Evolutionary conservation across 2,888 invertebrate genomes (phyloP).

Genomic region (Limnephilus auricula): DNA sequence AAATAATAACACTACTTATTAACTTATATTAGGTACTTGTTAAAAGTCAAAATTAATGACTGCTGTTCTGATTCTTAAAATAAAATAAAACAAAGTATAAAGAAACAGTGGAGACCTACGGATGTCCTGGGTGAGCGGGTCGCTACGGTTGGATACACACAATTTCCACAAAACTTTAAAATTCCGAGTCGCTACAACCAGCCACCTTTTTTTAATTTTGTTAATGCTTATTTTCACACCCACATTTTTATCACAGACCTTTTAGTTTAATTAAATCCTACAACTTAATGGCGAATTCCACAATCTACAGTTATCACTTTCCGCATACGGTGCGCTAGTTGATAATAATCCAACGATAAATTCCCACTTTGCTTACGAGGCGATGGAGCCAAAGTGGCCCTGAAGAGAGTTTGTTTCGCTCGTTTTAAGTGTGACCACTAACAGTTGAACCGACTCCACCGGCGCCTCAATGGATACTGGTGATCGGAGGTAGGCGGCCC

Average conservation of each 20-base stretch:
- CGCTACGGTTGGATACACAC: background rate
- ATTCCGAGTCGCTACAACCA: background rate
- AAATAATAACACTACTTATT: background rate
- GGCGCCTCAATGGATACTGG: constrained; percentile 60
- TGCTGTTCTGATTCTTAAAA: background rate
- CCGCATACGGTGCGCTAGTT: background rate
- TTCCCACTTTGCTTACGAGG: constrained; percentile 15
- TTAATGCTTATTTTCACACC: constrained; percentile 10
- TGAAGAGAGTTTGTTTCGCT: constrained; percentile 12
- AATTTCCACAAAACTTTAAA: background rate
- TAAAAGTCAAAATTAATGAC: background rate
- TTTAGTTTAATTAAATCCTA: background rate
- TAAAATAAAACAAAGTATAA: background rate
- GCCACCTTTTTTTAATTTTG: constrained; percentile 16
- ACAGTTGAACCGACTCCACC: constrained; percentile 58
- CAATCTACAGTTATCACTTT: constrained; percentile 10
- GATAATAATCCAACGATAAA: background rate
- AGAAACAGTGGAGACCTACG: background rate
- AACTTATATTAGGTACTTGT: background rate
- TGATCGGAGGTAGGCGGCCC: constrained; percentile 44
- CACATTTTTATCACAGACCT: constrained; percentile 12
- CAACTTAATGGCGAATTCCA: background rate
- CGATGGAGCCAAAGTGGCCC: background rate
- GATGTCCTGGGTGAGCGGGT: background rate
- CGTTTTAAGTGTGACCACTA: constrained; percentile 22